Evolutionary conservation across 1,140 invertebrate genomes (phyloP), one percentile per base, ranked within the genome.

Genomic region (Drosophila trapezifrons): DNA sequence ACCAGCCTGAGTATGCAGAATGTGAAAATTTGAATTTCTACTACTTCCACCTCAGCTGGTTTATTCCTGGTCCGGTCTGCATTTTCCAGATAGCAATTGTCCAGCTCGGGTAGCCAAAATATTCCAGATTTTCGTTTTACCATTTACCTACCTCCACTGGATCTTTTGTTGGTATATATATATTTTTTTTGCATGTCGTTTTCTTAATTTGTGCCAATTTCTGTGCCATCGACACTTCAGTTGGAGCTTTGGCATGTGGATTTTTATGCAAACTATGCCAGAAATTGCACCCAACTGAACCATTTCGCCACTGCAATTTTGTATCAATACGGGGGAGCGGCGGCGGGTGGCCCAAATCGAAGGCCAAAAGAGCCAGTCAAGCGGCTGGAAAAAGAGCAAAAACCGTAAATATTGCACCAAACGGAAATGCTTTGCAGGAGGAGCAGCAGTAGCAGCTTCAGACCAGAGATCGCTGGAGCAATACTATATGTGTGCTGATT

Each of bases 261-360:
- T 79, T 86, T 87, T 60, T 76, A 86, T 86, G 79, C 83, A 87
- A 82, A 87, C 76, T 73, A 66, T 69, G 64, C 46, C 66, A 64
- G 63, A 69, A 76, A 86, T 82, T 69, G 79, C 43, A 73, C 83
- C 83, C 82, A 58, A 63, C 54, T 52, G 78, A 62, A 71, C 67
- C 76, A 79, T 87, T 86, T 66, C 52, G 63, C 25, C 70, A 76
- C 25, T 56, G 71, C 69, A 87, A 82, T 82, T 70, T 78, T 72
- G 76, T 62, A 78, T 80, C 75, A 64, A 69, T 78, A 42, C 25
- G 32, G 47, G 45, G 56, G 59, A 25, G 42, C 20, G 49, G 22
- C 10, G n/a, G 25, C 9, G 47, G 18, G 54, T 32, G 51, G 60
- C 29, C 60, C 60, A 65, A 69, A 69, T 27, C 60, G 65, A 64